Percentiles rank a stretch among this genome's conserved stretches.
Evolutionary conservation across 2,888 invertebrate species (phyloP).

Genomic region (Pristionchus maxplancki): DNA sequence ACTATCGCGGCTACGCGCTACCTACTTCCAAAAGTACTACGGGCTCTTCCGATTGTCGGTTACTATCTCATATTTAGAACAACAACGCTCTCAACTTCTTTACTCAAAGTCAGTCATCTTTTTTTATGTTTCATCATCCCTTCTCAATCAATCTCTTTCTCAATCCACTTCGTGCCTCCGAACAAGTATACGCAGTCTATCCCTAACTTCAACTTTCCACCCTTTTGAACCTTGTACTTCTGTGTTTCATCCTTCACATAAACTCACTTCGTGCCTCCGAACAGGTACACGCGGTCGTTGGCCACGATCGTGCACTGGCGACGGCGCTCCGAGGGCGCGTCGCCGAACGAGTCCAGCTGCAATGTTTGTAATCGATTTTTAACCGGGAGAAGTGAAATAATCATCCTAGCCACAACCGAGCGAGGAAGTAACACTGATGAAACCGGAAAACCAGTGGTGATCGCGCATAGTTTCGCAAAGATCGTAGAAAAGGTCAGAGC

Average conservation of each 20-base stretch:
- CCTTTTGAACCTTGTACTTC: too few relatives aligned
- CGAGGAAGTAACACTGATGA: too few relatives aligned
- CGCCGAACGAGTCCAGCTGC: slow-evolving; percentile 38
- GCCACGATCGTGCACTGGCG: slow-evolving; percentile 88
- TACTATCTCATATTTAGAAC: too few relatives aligned
- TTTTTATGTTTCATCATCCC: background rate
- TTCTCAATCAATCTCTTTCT: background rate
- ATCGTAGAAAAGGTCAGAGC: too few relatives aligned
- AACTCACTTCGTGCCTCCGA: slow-evolving; percentile 90
- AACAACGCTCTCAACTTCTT: too few relatives aligned
- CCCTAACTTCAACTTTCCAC: slow-evolving; percentile 79
- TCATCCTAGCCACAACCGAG: too few relatives aligned
- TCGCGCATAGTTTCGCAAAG: too few relatives aligned
- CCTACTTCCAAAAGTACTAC: background rate
- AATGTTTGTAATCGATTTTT: too few relatives aligned
- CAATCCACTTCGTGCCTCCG: slow-evolving; percentile 63
- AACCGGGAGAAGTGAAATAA: too few relatives aligned
- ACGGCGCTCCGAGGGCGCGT: slow-evolving; percentile 79
- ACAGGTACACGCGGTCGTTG: slow-evolving; percentile 86
- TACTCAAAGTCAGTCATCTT: too few relatives aligned
- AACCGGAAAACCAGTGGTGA: too few relatives aligned
- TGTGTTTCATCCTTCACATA: background rate
- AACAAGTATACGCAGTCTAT: slow-evolving; percentile 87
- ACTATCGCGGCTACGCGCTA: background rate
- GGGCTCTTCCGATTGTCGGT: background rate